Evolutionary conservation across 2,888 invertebrate species (phyloP), one percentile per base, ranked within the genome.

Genomic region (Physocephala rufipes): DNA sequence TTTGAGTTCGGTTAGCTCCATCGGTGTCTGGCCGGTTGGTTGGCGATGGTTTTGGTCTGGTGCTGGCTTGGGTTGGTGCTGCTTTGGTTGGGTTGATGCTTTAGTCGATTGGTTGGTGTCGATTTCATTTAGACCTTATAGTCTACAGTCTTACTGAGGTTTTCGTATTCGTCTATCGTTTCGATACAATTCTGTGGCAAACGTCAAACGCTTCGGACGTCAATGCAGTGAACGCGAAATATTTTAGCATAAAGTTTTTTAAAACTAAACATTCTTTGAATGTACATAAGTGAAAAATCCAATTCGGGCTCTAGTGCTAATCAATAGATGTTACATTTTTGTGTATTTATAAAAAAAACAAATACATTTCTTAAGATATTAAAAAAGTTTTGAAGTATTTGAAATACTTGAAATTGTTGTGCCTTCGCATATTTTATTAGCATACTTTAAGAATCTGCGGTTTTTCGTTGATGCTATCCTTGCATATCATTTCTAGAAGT

Each of bases 141-240:
- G 28, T 53, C 67, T 36, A 7, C 5, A 36, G 36, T 63, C 67
- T 51, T 67, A 63, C n/a, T n/a, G n/a, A n/a, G n/a, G n/a, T n/a
- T n/a, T n/a, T n/a, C n/a, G n/a, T n/a, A n/a, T n/a, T n/a, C n/a
- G n/a, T n/a, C n/a, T n/a, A 61, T 73, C 71, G 70, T 73, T 58
- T 68, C 55, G 64, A 72, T 58, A 76, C 81, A 82, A 80, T 81
- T 79, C 80, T 81, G 81, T 82, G 79, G 79, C 74, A 81, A 77
- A 80, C 80, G 82, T 82, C 79, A 81, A 83, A 78, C 79, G 81
- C 77, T 80, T 77, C 79, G 79, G 81, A 83, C 81, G 81, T 77
- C 71, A 76, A 71, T 30, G 47, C 67, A 61, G 59, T 53, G 9
- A 9, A 21, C 21, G 16, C 4, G 53, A 53, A 62, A 26, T 21